Evolutionary conservation across 1,140 invertebrate species (phyloP).

Genomic region (Aradophagus sp.): DNA sequence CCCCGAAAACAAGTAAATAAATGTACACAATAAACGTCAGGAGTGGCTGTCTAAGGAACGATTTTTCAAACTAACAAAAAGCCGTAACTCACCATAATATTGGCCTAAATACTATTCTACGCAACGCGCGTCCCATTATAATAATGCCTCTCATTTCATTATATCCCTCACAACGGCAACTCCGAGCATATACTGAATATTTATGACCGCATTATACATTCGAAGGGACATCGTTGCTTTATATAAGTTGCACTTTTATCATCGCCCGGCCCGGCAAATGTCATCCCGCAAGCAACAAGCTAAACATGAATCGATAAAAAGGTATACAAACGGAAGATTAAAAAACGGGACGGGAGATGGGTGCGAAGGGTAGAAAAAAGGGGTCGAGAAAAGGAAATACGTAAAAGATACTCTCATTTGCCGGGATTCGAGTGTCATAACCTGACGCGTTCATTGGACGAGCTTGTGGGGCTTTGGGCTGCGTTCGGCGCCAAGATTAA

Average conservation of each 20-base stretch:
- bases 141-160: slow-evolving; percentile 29
- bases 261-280: slow-evolving; percentile 8
- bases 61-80: background rate
- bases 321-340: background rate
- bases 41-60: too few relatives aligned
- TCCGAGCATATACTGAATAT: slow-evolving; percentile 34
- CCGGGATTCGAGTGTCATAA: too few relatives aligned
- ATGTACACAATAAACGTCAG: too few relatives aligned
- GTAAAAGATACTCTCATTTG: too few relatives aligned
- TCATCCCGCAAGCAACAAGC: background rate
- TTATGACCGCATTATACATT: slow-evolving; percentile 31
- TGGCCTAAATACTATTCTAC: slow-evolving; percentile 11
- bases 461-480: too few relatives aligned
- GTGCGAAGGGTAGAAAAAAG: too few relatives aligned
- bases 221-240: slow-evolving; percentile 24
- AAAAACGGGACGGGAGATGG: too few relatives aligned
- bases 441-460: too few relatives aligned
- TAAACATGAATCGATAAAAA: too few relatives aligned
- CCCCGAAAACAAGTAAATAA: too few relatives aligned
- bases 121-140: slow-evolving; percentile 10
- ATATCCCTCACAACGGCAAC: slow-evolving; percentile 1
- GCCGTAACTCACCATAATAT: slow-evolving; percentile 3
- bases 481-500: slow-evolving; percentile 23
- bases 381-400: too few relatives aligned
- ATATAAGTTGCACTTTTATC: slow-evolving; percentile 38